Conservation (phyloP, 2,797 vertebrate species). For the Neosalanx taihuensis region DNA sequence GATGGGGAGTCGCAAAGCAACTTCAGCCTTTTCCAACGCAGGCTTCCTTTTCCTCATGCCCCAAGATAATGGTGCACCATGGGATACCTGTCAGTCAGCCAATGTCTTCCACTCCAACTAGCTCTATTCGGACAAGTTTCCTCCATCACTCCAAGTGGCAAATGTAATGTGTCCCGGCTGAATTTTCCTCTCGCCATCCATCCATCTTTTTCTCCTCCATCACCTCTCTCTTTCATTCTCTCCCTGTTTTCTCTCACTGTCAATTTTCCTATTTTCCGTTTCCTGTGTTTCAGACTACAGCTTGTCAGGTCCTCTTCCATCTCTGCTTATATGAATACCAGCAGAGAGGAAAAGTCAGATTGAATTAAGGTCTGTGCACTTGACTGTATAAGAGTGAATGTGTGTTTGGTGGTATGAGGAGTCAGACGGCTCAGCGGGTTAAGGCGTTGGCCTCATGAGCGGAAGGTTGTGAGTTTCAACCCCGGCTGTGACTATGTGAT, state of each 20-base stretch:
- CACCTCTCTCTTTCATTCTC: conserved; percentile 10
- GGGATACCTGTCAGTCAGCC: conserved; percentile 27
- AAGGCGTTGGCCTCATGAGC: too few species aligned
- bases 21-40: too few species aligned
- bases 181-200: conserved; percentile 4
- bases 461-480: too few species aligned
- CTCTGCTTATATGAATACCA: neutral
- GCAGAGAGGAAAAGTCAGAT: too few species aligned
- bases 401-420: too few species aligned
- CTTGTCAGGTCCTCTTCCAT: neutral
- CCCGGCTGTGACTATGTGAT: too few species aligned
- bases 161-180: neutral
- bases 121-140: conserved; percentile 8
- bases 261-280: conserved; percentile 5
- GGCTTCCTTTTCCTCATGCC: conserved; percentile 15
- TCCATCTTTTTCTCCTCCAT: too few species aligned
- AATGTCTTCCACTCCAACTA: conserved; percentile 9
- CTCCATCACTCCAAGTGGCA: conserved; percentile 8
- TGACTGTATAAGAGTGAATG: too few species aligned
- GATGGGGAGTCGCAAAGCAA: too few species aligned
- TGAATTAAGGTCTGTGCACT: too few species aligned
- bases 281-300: neutral
- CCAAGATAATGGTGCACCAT: conserved; percentile 24
- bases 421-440: too few species aligned
- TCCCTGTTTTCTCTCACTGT: conserved; percentile 11